A percentile compares a stretch with the other conserved stretches of the same genome.
Evolutionary conservation across 2,797 vertebrate genomes (phyloP).

Genomic region (Pogoniulus pusillus): DNA sequence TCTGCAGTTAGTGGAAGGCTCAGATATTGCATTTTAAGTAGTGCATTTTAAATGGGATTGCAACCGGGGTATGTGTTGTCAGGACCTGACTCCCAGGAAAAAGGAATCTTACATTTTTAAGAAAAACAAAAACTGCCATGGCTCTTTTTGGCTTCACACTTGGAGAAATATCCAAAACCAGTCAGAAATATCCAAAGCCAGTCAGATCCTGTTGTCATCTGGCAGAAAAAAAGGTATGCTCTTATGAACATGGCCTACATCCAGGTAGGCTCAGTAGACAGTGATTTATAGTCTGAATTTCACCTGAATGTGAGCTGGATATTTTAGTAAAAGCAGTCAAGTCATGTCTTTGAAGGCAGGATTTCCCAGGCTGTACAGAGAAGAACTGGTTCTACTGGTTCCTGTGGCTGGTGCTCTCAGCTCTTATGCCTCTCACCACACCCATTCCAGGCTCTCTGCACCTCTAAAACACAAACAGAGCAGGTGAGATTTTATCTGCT

Average conservation of each 20-base stretch:
- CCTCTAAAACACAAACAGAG: constrained; percentile 17
- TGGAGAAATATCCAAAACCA: constrained; percentile 10
- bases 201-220: background rate
- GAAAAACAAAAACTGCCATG: background rate
- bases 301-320: background rate
- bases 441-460: constrained; percentile 1
- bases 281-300: constrained; percentile 32
- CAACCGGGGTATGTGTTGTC: background rate
- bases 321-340: constrained; percentile 37
- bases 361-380: constrained; percentile 39
- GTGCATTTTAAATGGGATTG: background rate
- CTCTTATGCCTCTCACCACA: background rate
- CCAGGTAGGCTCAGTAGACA: background rate
- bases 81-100: background rate
- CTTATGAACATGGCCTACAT: background rate
- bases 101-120: background rate
- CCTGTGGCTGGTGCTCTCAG: background rate
- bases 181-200: constrained; percentile 6
- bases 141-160: background rate
- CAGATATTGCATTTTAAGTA: background rate
- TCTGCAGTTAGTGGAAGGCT: background rate
- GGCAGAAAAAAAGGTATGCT: background rate
- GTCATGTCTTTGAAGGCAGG: constrained; percentile 46
- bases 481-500: constrained; percentile 43
- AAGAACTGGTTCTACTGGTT: constrained; percentile 62